Percentiles rank a stretch among this genome's conserved stretches.
phyloP scores from a whole-genome alignment of 2,797 vertebrate species.

The Myoxocephalus aenaeus region DNA sequence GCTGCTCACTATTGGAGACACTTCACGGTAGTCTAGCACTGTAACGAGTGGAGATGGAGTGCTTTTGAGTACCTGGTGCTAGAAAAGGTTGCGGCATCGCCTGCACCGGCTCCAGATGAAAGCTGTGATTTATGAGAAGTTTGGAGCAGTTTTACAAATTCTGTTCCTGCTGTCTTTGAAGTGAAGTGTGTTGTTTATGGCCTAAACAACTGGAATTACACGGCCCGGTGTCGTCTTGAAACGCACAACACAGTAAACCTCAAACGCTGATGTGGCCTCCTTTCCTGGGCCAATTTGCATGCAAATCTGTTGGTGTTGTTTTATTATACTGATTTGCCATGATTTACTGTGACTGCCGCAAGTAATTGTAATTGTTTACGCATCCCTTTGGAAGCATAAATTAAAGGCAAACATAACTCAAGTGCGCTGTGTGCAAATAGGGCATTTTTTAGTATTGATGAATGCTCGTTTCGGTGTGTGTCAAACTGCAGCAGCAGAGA shows the following conservation, averaged over 20 bases:
- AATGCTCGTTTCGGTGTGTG: constrained; percentile 47
- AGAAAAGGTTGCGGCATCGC: constrained; percentile 64
- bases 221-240: constrained; percentile 44
- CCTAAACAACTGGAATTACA: constrained; percentile 55
- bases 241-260: constrained; percentile 43
- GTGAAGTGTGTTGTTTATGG: constrained; percentile 63
- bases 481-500: constrained; percentile 41
- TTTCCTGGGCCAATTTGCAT: constrained; percentile 77
- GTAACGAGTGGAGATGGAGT: constrained; percentile 78
- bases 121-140: constrained; percentile 75
- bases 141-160: constrained; percentile 57
- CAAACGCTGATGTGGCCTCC: constrained; percentile 63
- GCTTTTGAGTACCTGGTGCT: constrained; percentile 65
- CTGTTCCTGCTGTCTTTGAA: constrained; percentile 40
- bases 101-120: constrained; percentile 55
- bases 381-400: constrained; percentile 74
- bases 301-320: constrained; percentile 75
- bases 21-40: constrained; percentile 71
- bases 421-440: constrained; percentile 62
- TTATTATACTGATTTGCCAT: constrained; percentile 73
- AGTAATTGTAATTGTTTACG: constrained; percentile 79
- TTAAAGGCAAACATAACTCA: constrained; percentile 73
- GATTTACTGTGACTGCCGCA: constrained; percentile 74
- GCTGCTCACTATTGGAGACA: constrained; percentile 76
- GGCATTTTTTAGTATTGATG: constrained; percentile 56